Conservation (phyloP, 2,888 invertebrate species). For the Mythimna albipuncta region DNA sequence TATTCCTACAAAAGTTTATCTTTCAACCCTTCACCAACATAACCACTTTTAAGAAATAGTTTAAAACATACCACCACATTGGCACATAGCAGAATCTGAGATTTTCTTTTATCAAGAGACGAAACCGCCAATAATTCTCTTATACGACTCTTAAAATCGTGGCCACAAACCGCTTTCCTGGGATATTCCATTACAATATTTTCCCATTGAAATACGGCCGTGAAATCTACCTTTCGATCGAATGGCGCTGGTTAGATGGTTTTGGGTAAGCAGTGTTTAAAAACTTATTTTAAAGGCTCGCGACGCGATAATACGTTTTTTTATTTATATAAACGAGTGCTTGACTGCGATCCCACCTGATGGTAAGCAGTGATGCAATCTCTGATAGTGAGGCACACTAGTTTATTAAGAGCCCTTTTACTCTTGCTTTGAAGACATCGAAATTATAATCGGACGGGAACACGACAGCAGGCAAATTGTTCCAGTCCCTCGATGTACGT, state of each 20-base stretch:
- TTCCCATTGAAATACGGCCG: constrained; percentile 74
- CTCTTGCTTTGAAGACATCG: no score
- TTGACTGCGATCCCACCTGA: no score
- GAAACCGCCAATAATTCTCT: constrained; percentile 73
- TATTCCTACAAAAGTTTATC: neutral
- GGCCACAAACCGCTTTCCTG: constrained; percentile 67
- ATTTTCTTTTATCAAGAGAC: constrained; percentile 67
- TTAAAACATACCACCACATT: neutral
- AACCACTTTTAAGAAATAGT: constrained; percentile 2
- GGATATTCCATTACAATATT: constrained; percentile 79
- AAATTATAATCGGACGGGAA: no score
- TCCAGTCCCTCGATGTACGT: no score
- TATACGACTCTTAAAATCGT: constrained; percentile 76
- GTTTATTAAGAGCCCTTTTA: no score
- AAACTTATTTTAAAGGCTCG: constrained; percentile 1
- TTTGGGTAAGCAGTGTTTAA: constrained; percentile 41
- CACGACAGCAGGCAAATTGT: no score
- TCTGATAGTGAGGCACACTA: no score
- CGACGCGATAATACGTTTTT: neutral
- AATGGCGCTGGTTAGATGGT: constrained; percentile 51
- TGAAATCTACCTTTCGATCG: constrained; percentile 63
- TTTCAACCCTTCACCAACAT: neutral
- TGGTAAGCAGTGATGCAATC: no score
- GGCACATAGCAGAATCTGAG: constrained; percentile 42
- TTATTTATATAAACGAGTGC: no score